Evolutionary conservation across 2,797 vertebrate genomes (phyloP), one percentile per base, ranked within the genome.

Genomic region (Discoglossus pictus): DNA sequence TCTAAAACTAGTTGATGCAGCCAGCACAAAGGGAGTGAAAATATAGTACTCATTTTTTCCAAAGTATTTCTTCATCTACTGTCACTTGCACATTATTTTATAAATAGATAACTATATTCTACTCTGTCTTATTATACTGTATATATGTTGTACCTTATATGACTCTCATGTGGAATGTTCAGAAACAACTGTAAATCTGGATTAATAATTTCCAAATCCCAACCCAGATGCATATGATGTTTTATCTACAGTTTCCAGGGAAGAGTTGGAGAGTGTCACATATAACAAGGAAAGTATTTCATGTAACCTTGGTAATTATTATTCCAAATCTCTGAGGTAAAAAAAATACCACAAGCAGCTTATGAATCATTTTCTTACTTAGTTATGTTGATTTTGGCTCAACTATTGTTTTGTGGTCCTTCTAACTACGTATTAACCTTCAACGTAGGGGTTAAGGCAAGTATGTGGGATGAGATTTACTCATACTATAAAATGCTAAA

Each of bases 331-430:
- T 65, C 68, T 48, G 39, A 71, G 68, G 61, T 58, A 36, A 71
- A 58, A 64, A 59, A 61, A 64, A 53, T 64, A 46, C 61, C 68
- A 52, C 38, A 24, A 65, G 61, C 68, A 71, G 61, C 46, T 59
- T 64, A 62, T 71, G 53, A 71, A 71, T 71, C 68, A 71, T 64
- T 63, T 54, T 56, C 24, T 70, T 55, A 44, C 67, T 63, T 40
- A 42, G 53, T 52, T 71, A 59, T 65, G 61, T 71, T 64, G 61
- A 71, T 64, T 20, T 71, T 71, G 68, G 68, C 61, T 43, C 53
- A 40, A 34, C 53, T 59, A 59, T 71, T 71, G 61, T 71, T 64
- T 64, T 64, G 65, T 36, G 36, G 53, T 51, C 38, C 53, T 27
- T 18, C 35, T 59, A 64, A 64, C 61, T 58, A 50, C 61, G 42